These are phyloP conservation scores for Gryllus bimaculatus DNA, from an alignment of 1,140 invertebrate species.

Conservation along the genomic window DNA sequence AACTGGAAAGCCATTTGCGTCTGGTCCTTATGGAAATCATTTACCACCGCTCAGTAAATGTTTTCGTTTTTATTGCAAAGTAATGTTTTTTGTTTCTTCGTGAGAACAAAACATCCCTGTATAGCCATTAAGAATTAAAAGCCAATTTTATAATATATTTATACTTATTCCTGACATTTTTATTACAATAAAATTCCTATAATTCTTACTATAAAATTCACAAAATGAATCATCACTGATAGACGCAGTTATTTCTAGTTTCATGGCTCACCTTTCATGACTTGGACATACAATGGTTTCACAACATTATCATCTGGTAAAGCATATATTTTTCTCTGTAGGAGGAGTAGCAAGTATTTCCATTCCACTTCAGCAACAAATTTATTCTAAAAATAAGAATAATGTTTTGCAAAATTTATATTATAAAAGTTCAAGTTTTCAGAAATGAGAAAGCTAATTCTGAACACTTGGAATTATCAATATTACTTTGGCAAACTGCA, in stretches of 20 bases:
- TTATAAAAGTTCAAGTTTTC: not conserved
- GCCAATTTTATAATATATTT: too few relatives aligned
- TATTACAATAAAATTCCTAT: too few relatives aligned
- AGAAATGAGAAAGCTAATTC: not conserved
- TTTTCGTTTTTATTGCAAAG: too few relatives aligned
- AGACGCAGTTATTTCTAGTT: not conserved
- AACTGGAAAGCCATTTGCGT: too few relatives aligned
- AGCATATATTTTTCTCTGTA: conserved; percentile 36
- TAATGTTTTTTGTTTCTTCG: too few relatives aligned
- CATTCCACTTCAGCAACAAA: conserved; percentile 43
- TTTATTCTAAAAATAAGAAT: conserved; percentile 34
- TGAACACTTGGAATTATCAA: not conserved
- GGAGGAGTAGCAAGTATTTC: conserved; percentile 39
- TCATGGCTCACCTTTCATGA: conserved; percentile 37
- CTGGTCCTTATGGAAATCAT: too few relatives aligned
- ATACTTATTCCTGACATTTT: too few relatives aligned
- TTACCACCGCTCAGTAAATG: too few relatives aligned
- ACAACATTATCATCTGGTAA: conserved; percentile 33
- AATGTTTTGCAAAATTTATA: not conserved
- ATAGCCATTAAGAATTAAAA: too few relatives aligned
- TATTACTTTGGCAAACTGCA: conserved; percentile 45
- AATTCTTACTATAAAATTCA: conserved; percentile 17
- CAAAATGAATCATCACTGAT: conserved; percentile 8
- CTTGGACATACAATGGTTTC: conserved; percentile 39
- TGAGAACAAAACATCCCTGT: too few relatives aligned